Base-by-base conservation (phyloP, 2,113 vertebrate species). In the Orientallactaga bullata region DNA sequence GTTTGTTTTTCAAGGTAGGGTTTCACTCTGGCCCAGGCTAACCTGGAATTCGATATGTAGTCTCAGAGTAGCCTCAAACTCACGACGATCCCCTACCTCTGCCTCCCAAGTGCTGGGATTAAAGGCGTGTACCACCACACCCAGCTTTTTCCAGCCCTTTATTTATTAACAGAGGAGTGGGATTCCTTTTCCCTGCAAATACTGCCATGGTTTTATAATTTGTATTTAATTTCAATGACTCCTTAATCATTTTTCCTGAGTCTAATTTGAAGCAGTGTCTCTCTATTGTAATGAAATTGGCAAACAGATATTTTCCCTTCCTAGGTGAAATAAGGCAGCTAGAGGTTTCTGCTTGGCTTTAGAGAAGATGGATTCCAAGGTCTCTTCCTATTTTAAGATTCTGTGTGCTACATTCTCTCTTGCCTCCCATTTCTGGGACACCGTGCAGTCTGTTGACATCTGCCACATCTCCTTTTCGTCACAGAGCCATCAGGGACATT, bases 381-480 rank as follows among this genome's bases (percentile, higher is more conserved):
- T 47, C 55, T 42, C 60, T 77, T 55, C 39, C 39, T 35, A 7
- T 12, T 26, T 61, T 77, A 39, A 55, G 83, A 65, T 24, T 60
- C 58, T 47, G 0, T 8, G 39, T 58, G 30, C 69, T 68, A 10
- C 5, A 4, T 9, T 37, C 47, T 73, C 30, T n/a, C 35, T 21
- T 8, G 23, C 42, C 28, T 73, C 60, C 23, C 24, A 1, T 89
- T 85, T 95, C 73, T 13, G 58, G 76, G 42, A 65, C 37, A 6
- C 11, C 3, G 42, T 42, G 74, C 63, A 2, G 20, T 35, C 61
- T 15, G 4, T 4, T 8, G 93, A 32, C 89, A 60, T 20, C 21
- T 61, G 65, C 69, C 69, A n/a, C 7, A 7, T 32, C 72, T 87
- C 51, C 78, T 82, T 11, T 73, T 39, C 42, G 85, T 93, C 95